A percentile compares a stretch with the other conserved stretches of the same genome.
phyloP scores from a whole-genome alignment of 2,113 vertebrate genomes.

The Cricetomys ansorgei region DNA sequence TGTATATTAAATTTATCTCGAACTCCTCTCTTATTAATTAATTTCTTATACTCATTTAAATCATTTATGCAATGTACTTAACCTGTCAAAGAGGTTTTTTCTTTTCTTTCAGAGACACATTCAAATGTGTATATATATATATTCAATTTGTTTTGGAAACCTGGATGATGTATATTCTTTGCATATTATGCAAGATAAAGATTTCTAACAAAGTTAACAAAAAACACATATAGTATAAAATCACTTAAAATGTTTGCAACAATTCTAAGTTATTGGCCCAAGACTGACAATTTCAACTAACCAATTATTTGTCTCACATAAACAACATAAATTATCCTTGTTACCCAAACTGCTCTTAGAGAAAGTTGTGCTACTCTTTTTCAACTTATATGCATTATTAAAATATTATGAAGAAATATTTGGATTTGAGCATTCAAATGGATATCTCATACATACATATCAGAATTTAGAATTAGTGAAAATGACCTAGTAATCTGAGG shows the following conservation, averaged over 20 bases:
- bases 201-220: not conserved
- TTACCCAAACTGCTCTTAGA: not conserved
- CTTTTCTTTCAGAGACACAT: not conserved
- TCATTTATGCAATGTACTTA: not conserved
- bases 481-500: not conserved
- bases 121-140: not conserved
- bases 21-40: not conserved
- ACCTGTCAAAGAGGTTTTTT: not conserved
- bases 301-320: not conserved
- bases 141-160: constrained; percentile 14
- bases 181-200: not conserved
- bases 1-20: not conserved
- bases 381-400: not conserved
- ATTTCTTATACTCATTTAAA: not conserved
- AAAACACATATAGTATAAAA: not conserved
- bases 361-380: not conserved
- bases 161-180: not conserved
- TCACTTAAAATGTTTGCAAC: constrained; percentile 34
- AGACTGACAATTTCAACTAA: constrained; percentile 26
- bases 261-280: not conserved
- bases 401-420: not conserved
- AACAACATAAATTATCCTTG: constrained; percentile 9
- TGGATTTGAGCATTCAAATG: not conserved
- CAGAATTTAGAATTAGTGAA: not conserved
- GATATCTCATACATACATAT: not conserved